Conservation (phyloP, 2,113 vertebrate species). For the Callionymus lyra region DNA sequence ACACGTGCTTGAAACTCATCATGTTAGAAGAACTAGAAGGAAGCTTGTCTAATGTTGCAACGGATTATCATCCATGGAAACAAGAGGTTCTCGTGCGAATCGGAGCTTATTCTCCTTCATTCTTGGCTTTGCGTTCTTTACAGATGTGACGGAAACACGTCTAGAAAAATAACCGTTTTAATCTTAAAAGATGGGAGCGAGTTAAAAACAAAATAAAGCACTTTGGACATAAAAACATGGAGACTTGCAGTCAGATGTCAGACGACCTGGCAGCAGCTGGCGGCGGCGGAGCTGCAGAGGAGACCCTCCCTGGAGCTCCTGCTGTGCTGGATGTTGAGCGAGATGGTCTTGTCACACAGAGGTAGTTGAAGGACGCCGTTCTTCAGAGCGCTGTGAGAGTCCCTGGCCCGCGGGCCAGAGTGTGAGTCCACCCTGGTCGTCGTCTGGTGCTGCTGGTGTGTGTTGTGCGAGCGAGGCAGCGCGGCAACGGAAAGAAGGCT, state of each 20-base stretch:
- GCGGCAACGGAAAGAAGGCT: constrained; percentile 41
- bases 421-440: constrained; percentile 11
- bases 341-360: constrained; percentile 97
- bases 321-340: constrained; percentile 88
- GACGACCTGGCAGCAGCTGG: constrained; percentile 95
- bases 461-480: constrained; percentile 22
- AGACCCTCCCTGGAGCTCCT: constrained; percentile 80
- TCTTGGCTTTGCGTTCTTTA: too few species aligned
- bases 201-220: constrained; percentile 14
- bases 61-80: too few species aligned
- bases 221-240: constrained; percentile 7
- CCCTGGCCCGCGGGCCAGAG: constrained; percentile 11
- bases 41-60: too few species aligned
- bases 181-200: constrained; percentile 9
- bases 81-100: not conserved
- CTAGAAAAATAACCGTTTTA: not conserved
- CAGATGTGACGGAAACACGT: constrained; percentile 5
- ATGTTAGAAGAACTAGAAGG: too few species aligned
- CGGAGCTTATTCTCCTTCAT: too few species aligned
- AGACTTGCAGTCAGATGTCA: constrained; percentile 59
- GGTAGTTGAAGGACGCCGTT: constrained; percentile 92
- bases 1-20: too few species aligned
- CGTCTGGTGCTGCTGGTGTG: constrained; percentile 29
- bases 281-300: constrained; percentile 79
- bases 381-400: constrained; percentile 71